A percentile compares a stretch with the other conserved stretches of the same genome.
These are phyloP conservation scores for Molorchus minor DNA, from an alignment of 2,888 invertebrate genomes.

Conservation along the genomic window DNA sequence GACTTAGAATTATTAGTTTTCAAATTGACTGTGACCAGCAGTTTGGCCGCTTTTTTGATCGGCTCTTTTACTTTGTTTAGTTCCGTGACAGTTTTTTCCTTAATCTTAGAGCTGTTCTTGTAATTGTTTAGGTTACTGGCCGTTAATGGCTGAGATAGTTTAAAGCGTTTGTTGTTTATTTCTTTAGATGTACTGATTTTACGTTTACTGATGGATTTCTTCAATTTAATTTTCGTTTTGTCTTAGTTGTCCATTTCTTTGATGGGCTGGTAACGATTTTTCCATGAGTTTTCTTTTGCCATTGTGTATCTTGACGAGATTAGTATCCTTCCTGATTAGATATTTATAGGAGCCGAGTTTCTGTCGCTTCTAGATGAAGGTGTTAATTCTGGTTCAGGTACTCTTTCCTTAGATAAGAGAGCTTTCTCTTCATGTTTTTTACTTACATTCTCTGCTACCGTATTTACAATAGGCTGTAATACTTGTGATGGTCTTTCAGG, in stretches of 20 bases:
- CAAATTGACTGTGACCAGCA: conserved; percentile 34
- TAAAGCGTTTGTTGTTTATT: conserved; percentile 44
- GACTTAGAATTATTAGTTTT: conserved; percentile 36
- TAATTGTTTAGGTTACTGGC: conserved; percentile 53
- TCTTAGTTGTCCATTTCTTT: conserved; percentile 56
- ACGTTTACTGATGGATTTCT: conserved; percentile 63
- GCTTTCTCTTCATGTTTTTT: conserved; percentile 64
- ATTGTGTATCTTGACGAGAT: conserved; percentile 60
- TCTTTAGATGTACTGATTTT: conserved; percentile 55
- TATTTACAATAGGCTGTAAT: conserved; percentile 55
- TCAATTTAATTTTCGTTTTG: conserved; percentile 49
- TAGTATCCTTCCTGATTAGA: conserved; percentile 64
- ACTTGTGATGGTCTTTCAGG: conserved; percentile 35
- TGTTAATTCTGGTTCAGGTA: conserved; percentile 42
- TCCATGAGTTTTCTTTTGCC: conserved; percentile 63
- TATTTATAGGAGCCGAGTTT: conserved; percentile 60
- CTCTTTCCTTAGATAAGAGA: conserved; percentile 56
- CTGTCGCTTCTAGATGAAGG: conserved; percentile 48
- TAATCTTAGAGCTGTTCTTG: conserved; percentile 26
- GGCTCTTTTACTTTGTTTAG: conserved; percentile 34
- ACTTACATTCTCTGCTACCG: conserved; percentile 62
- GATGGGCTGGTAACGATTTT: conserved; percentile 54
- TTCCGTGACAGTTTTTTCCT: conserved; percentile 20
- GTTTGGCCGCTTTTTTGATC: conserved; percentile 39
- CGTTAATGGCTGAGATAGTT: conserved; percentile 54